Evolutionary conservation across 2,888 invertebrate species (phyloP).

Genomic region (Cephus runcator): DNA sequence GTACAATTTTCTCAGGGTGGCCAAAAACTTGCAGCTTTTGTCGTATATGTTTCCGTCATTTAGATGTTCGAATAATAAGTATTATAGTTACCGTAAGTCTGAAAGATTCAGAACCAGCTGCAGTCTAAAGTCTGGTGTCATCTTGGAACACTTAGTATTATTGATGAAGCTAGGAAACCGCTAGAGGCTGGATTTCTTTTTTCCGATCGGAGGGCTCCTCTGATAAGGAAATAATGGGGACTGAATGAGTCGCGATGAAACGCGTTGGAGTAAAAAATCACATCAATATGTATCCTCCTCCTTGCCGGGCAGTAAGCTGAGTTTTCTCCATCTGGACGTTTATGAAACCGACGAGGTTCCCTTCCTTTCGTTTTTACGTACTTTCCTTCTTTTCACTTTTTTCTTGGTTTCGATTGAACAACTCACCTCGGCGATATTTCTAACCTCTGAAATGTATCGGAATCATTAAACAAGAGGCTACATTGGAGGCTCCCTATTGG

Average conservation of each 20-base stretch:
- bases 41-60: no score
- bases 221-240: conserved; percentile 2
- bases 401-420: not conserved
- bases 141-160: no score
- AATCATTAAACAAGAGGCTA: no score
- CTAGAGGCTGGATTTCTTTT: no score
- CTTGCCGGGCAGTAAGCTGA: not conserved
- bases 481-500: no score
- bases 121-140: no score
- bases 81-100: no score
- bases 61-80: no score
- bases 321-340: not conserved
- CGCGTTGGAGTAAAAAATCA: conserved; percentile 2
- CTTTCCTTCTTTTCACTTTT: not conserved
- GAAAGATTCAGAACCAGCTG: no score
- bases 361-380: not conserved
- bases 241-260: not conserved
- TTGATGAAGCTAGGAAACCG: no score
- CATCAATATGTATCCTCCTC: not conserved
- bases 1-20: no score
- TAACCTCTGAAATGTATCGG: not conserved
- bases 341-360: not conserved
- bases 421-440: not conserved
- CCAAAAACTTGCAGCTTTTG: no score
- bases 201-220: not conserved